A percentile compares a stretch with the other conserved stretches of the same genome.
Evolutionary conservation across 2,113 vertebrate genomes (phyloP).

Genomic region (Acanthochromis polyacanthus): DNA sequence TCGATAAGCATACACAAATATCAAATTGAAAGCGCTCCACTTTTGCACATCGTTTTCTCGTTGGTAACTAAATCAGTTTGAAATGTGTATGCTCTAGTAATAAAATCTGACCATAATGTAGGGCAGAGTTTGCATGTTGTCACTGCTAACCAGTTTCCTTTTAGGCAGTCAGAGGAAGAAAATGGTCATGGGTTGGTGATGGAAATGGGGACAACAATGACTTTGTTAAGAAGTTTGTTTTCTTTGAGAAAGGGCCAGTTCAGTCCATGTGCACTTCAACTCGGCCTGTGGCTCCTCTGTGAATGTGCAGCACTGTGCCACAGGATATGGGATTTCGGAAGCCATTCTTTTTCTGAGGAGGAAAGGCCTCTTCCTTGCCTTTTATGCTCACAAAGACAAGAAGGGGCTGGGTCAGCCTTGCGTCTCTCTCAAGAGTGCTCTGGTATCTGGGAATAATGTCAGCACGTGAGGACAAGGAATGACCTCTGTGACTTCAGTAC

Average conservation of each 20-base stretch:
- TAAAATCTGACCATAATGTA: neutral
- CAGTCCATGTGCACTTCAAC: slow-evolving; percentile 44
- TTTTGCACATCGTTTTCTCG: slow-evolving; percentile 5
- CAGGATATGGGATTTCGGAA: slow-evolving; percentile 75
- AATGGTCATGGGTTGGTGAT: slow-evolving; percentile 7
- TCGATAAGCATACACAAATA: slow-evolving; percentile 35
- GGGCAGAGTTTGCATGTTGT: slow-evolving; percentile 6
- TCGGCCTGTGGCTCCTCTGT: slow-evolving; percentile 52
- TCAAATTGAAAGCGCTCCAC: slow-evolving; percentile 8
- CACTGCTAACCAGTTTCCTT: slow-evolving; percentile 50
- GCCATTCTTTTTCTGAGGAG: slow-evolving; percentile 72
- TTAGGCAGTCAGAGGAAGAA: slow-evolving; percentile 38
- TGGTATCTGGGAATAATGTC: slow-evolving; percentile 69
- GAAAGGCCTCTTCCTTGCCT: slow-evolving; percentile 79
- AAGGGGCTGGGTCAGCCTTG: slow-evolving; percentile 74
- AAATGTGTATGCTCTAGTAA: neutral
- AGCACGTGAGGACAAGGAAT: slow-evolving; percentile 55
- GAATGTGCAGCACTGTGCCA: slow-evolving; percentile 61
- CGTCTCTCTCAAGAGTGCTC: slow-evolving; percentile 69
- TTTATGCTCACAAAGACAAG: slow-evolving; percentile 84
- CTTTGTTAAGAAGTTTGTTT: slow-evolving; percentile 48
- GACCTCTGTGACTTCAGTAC: slow-evolving; percentile 64
- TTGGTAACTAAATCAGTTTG: slow-evolving; percentile 11
- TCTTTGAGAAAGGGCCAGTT: slow-evolving; percentile 45
- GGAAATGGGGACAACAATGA: slow-evolving; percentile 18